Evolutionary conservation across 2,113 vertebrate genomes (phyloP), one percentile per base, ranked within the genome.

Genomic region (Varanus komodoensis): DNA sequence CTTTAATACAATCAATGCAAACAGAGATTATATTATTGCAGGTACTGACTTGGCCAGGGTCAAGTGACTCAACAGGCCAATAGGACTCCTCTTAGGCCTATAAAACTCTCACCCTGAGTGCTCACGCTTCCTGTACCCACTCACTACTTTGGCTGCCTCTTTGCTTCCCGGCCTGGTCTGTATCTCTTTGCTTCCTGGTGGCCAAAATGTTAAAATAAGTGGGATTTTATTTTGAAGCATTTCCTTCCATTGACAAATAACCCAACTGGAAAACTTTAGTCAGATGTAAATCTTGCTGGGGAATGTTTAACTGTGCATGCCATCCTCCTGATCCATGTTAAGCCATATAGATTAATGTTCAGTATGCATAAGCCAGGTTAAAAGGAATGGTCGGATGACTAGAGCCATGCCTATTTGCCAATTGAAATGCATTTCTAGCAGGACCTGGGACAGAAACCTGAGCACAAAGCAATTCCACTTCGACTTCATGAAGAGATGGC

Each of bases 211-310:
- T 34, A 32, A 32, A 75, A 57, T 75, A 29, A 81, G 32, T 15
- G 68, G 29, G 44, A 19, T 50, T 89, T 77, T 78, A 52, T 68
- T 78, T 77, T 84, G 21, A 44, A 78, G 71, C 38, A 67, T 77
- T 89, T 84, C 73, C 29, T 89, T 78, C 50, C 61, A 54, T 75
- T 79, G 21, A 79, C 73, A 84, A 78, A 84, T 50, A 78, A 78
- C 19, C 32, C 61, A 77, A 8, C n/a, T 89, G 61, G 38, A 89
- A 78, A 89, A 78, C 64, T 52, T 84, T 15, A 64, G 25, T 82
- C 23, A 81, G 57, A 78, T 38, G 34, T 11, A 64, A 87, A 4
- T 61, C 27, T 52, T 69, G 32, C 44, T 85, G 74, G 19, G 67
- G 48, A 5, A 69, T 79, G 5, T 84, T 85, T 67, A 89, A 77